phyloP scores from a whole-genome alignment of 2,888 invertebrate species.

The Hanleya hanleyi region DNA sequence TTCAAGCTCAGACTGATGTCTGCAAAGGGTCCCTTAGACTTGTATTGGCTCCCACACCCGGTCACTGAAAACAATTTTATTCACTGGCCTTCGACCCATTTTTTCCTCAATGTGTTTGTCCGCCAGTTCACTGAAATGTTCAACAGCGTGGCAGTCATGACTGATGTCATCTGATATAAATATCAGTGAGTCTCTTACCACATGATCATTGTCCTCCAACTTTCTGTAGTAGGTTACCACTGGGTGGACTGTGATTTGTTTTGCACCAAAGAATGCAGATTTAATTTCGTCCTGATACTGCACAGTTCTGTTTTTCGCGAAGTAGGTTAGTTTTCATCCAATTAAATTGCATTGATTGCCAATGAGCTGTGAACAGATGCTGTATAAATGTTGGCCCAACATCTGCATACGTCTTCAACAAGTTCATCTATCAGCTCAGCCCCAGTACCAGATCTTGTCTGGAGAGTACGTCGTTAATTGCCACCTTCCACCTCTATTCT shows the following conservation, averaged over 20 bases:
- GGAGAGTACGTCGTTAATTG: too few species aligned
- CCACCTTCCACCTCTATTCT: too few species aligned
- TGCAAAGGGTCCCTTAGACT: too few species aligned
- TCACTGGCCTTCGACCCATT: too few species aligned
- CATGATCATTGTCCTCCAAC: neutral
- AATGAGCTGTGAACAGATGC: conserved; percentile 19
- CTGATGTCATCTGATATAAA: conserved; percentile 32
- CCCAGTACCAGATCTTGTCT: too few species aligned
- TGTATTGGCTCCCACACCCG: too few species aligned
- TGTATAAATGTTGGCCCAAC: neutral
- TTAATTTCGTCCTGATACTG: conserved; percentile 35
- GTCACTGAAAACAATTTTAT: too few species aligned
- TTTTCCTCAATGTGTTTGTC: too few species aligned
- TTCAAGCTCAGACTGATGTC: too few species aligned
- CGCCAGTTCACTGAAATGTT: too few species aligned
- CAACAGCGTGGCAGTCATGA: conserved; percentile 37
- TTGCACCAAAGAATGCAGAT: conserved; percentile 22
- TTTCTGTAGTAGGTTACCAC: conserved; percentile 29
- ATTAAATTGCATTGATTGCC: conserved; percentile 36
- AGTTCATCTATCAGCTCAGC: too few species aligned
- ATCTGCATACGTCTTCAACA: too few species aligned
- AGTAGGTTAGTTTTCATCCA: conserved; percentile 67
- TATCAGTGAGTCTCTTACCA: conserved; percentile 22
- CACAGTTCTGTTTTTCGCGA: conserved; percentile 72
- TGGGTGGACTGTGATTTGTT: conserved; percentile 41